Evolutionary conservation across 2,797 vertebrate species (phyloP).

Genomic region (Sebastes kiyomatsui): DNA sequence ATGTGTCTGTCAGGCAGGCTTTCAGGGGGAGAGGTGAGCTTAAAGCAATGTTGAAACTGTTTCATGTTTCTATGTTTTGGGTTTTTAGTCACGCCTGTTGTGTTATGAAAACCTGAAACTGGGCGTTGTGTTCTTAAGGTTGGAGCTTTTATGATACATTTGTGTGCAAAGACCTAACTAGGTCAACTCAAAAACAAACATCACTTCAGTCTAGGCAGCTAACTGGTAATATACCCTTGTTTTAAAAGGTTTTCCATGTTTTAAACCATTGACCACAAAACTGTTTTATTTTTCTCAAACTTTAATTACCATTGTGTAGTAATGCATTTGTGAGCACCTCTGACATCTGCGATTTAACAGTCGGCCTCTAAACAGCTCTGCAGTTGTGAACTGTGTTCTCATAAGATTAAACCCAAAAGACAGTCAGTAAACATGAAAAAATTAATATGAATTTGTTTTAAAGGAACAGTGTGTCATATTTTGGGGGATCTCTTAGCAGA

Average conservation of each 20-base stretch:
- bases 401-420: no score
- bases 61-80: not conserved
- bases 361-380: accelerated
- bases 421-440: not conserved
- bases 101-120: not conserved
- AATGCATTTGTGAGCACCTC: no score
- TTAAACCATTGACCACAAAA: not conserved
- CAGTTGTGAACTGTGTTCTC: no score
- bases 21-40: constrained; percentile 89
- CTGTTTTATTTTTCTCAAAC: not conserved
- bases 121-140: not conserved
- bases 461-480: not conserved
- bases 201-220: not conserved
- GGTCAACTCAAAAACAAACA: not conserved
- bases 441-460: not conserved
- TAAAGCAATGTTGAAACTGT: not conserved
- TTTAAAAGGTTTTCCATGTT: not conserved
- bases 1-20: constrained; percentile 90
- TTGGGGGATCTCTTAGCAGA: no score
- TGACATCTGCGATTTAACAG: no score
- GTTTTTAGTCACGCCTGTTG: not conserved
- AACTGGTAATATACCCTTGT: not conserved
- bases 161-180: not conserved
- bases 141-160: not conserved
- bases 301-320: not conserved